Percentiles rank a stretch among this genome's conserved stretches.
phyloP scores from a whole-genome alignment of 2,797 vertebrate genomes.

The Lepus oiostolus region DNA sequence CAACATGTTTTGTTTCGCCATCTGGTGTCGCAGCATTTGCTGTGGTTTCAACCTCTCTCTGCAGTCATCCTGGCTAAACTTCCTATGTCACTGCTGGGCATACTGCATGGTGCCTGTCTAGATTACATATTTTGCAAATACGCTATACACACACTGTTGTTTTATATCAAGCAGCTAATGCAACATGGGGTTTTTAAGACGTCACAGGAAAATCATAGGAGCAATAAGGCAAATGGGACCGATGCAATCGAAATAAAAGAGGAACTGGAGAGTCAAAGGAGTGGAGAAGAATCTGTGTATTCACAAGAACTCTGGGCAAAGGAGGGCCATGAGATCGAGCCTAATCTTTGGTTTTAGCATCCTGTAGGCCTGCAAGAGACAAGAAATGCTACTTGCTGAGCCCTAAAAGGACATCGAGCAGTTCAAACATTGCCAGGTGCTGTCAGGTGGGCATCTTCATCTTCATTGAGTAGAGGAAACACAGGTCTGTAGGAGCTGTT shows the following conservation, averaged over 20 bases:
- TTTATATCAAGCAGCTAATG: not conserved
- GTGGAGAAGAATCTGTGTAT: not conserved
- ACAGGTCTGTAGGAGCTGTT: not conserved
- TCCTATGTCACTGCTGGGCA: accelerated
- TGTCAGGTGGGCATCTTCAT: not conserved
- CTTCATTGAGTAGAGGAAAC: not conserved
- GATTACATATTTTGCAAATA: not conserved
- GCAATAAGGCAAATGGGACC: not conserved
- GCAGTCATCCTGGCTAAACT: not conserved
- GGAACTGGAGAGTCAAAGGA: not conserved
- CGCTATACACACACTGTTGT: not conserved
- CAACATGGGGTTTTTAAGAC: not conserved
- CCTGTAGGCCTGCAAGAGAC: not conserved
- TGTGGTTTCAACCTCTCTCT: not conserved
- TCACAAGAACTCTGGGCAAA: not conserved
- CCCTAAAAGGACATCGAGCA: not conserved
- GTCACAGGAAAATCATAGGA: not conserved
- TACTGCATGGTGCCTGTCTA: not conserved
- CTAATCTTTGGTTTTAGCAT: not conserved
- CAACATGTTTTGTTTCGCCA: constrained; percentile 31
- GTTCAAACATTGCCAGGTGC: not conserved
- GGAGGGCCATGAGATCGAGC: not conserved
- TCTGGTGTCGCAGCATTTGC: not conserved
- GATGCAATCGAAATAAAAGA: not conserved
- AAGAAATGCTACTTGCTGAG: not conserved